Evolutionary conservation across 2,797 vertebrate genomes (phyloP).

Genomic region (Gastrophryne carolinensis): DNA sequence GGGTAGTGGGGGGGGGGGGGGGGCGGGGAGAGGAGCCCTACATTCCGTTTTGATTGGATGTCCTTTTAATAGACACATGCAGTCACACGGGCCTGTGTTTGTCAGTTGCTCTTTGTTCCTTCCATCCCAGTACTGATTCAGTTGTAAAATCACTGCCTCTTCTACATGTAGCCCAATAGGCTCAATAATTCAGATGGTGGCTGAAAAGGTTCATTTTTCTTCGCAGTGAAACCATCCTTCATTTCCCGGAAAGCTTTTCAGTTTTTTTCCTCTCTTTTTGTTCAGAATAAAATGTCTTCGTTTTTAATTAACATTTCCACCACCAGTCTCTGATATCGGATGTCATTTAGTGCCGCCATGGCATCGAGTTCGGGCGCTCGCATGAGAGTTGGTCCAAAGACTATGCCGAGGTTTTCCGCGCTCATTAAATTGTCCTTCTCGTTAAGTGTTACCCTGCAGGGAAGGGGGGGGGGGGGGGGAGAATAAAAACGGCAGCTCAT

Average conservation of each 20-base stretch:
- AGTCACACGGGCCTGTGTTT: not conserved
- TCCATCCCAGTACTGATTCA: not conserved
- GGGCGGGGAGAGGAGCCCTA: too few species aligned
- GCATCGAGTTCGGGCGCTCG: constrained; percentile 88
- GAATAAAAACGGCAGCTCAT: constrained; percentile 30
- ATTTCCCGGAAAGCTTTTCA: constrained; percentile 67
- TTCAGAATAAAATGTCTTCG: constrained; percentile 92
- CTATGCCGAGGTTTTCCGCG: constrained; percentile 94
- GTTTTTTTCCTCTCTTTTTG: constrained; percentile 60
- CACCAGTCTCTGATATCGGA: constrained; percentile 97
- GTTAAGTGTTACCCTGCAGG: constrained; percentile 86
- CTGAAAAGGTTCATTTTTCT: constrained; percentile 63
- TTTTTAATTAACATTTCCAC: constrained; percentile 98
- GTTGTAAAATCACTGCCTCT: not conserved
- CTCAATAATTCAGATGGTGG: constrained; percentile 49
- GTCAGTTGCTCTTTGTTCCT: not conserved
- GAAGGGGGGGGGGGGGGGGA: too few species aligned
- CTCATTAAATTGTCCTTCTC: constrained; percentile 97
- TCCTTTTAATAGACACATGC: not conserved
- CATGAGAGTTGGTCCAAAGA: constrained; percentile 97
- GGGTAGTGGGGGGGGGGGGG: too few species aligned
- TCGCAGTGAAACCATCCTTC: constrained; percentile 76
- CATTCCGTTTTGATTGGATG: too few species aligned
- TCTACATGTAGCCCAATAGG: not conserved
- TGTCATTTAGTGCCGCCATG: constrained; percentile 92